phyloP scores from a whole-genome alignment of 2,888 invertebrate genomes.

The Eristalis tenax region DNA sequence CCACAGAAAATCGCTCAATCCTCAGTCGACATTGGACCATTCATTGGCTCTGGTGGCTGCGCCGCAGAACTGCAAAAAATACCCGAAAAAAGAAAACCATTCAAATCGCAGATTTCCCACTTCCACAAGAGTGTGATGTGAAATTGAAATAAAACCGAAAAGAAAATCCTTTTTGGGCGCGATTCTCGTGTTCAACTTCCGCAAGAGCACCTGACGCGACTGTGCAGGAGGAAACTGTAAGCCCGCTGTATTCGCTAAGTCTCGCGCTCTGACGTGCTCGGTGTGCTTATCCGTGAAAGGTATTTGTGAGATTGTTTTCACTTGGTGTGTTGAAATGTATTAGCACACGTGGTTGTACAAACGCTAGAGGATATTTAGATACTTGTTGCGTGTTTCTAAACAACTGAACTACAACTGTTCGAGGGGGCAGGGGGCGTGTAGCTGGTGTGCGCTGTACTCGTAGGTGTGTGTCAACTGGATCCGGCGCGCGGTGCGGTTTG shows the following conservation, averaged over 20 bases:
- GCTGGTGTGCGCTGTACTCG: neutral
- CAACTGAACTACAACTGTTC: conserved; percentile 42
- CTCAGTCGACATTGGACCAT: conserved; percentile 47
- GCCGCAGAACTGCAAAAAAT: conserved; percentile 29
- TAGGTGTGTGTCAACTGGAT: conserved; percentile 5
- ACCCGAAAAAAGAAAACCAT: neutral
- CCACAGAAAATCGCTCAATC: neutral
- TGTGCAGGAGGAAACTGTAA: neutral
- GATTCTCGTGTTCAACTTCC: conserved; percentile 75
- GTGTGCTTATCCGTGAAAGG: conserved; percentile 21
- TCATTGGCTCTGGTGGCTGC: conserved; percentile 38
- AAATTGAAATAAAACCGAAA: neutral
- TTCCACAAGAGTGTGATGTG: neutral
- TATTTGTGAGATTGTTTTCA: conserved; percentile 51
- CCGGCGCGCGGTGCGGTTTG: neutral
- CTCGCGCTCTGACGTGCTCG: conserved; percentile 1
- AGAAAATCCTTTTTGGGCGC: conserved; percentile 73
- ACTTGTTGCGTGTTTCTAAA: conserved; percentile 73
- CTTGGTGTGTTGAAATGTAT: conserved; percentile 56
- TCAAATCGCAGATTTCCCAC: neutral
- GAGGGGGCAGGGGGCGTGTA: conserved; percentile 17
- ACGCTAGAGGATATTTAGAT: conserved; percentile 73
- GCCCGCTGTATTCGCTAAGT: neutral
- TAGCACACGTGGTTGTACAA: conserved; percentile 68
- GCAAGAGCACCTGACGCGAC: conserved; percentile 42